These are phyloP conservation scores for Lepidochrysops patricia DNA, from an alignment of 2,888 invertebrate genomes.

Conservation along the genomic window DNA sequence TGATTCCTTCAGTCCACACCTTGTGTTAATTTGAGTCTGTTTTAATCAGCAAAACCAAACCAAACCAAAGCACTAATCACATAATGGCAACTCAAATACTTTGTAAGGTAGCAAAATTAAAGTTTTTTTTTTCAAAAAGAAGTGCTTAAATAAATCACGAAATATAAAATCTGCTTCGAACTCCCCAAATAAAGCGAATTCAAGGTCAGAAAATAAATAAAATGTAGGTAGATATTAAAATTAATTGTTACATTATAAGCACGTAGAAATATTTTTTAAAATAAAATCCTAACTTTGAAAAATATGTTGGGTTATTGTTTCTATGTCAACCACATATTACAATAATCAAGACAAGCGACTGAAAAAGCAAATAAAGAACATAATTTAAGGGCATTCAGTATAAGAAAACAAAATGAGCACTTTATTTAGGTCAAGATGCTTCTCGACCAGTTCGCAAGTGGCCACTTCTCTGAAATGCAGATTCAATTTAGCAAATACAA, in stretches of 20 bases:
- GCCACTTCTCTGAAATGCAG: background rate
- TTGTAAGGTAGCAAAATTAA: background rate
- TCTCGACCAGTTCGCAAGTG: background rate
- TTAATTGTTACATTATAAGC: too few relatives aligned
- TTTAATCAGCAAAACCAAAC: background rate
- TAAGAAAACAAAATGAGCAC: background rate
- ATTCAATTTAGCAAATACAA: conserved; percentile 1
- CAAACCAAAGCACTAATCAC: background rate
- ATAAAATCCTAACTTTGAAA: too few relatives aligned
- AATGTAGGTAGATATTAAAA: background rate
- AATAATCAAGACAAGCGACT: background rate
- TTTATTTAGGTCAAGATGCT: background rate
- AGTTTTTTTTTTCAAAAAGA: too few relatives aligned
- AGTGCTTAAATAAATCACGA: too few relatives aligned
- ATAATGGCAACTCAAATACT: background rate
- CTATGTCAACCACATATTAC: too few relatives aligned
- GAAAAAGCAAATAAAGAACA: background rate
- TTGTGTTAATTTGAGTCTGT: background rate
- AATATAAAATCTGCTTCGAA: too few relatives aligned
- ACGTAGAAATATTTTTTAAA: too few relatives aligned
- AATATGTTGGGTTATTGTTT: too few relatives aligned
- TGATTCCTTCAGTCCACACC: background rate
- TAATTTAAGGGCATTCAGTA: background rate
- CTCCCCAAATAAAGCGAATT: background rate
- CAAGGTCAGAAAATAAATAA: background rate